A percentile compares a stretch with the other conserved stretches of the same genome.
phyloP scores from a whole-genome alignment of 2,888 invertebrate species.

The Ichneumoninae sp. region DNA sequence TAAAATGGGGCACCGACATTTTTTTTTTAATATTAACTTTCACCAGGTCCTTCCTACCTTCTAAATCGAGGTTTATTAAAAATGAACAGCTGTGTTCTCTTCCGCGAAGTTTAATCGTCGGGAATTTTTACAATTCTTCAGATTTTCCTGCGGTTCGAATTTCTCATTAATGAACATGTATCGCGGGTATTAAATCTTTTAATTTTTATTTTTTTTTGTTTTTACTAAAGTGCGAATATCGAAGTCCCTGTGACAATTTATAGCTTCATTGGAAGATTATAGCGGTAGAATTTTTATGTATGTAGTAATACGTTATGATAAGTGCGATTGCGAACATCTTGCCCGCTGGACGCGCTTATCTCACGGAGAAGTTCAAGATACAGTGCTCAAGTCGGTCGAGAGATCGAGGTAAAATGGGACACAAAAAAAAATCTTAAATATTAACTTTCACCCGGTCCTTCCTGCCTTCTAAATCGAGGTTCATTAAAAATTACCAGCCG shows the following conservation, averaged over 20 bases:
- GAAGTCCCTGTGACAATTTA: neutral
- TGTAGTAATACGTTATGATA: neutral
- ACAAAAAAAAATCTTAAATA: too few relatives aligned
- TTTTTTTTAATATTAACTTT: too few relatives aligned
- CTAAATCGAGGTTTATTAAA: too few relatives aligned
- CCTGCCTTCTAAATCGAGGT: too few relatives aligned
- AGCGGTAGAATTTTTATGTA: neutral
- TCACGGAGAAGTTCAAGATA: too few relatives aligned
- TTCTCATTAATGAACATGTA: neutral
- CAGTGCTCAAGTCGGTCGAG: too few relatives aligned
- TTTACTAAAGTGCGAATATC: neutral
- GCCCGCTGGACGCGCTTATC: too few relatives aligned
- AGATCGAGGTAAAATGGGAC: too few relatives aligned
- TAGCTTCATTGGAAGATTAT: conserved; percentile 19
- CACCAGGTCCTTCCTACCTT: too few relatives aligned
- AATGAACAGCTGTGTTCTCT: neutral
- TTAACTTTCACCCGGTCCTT: too few relatives aligned
- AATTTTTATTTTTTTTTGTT: neutral
- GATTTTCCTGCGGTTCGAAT: neutral
- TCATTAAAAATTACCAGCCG: neutral
- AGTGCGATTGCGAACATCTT: neutral
- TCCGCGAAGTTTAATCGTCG: conserved; percentile 24
- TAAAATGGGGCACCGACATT: too few relatives aligned
- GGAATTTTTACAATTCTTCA: neutral
- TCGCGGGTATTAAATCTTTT: neutral